Evolutionary conservation across 2,797 vertebrate genomes (phyloP), one percentile per base, ranked within the genome.

Genomic region (Spea hammondii): DNA sequence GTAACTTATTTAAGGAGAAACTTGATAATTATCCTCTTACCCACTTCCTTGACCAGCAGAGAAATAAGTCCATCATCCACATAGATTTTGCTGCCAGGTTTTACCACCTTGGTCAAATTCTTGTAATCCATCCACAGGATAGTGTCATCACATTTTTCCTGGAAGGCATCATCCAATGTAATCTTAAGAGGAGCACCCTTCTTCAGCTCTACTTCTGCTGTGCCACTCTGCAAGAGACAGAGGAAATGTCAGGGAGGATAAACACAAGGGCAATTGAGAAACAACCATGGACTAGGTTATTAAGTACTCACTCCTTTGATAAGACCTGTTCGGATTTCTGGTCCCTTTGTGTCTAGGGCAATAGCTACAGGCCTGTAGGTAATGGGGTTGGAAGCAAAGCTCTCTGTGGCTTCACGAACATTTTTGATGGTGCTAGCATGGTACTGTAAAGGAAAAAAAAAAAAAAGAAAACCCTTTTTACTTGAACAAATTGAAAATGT

Each of bases 51-150:
- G 82, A 99, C 97, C 85, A 91, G 87, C 71, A 99, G 92, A 12
- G 96, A 98, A 82, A 99, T 94, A n/a, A 99, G 96, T 4, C 97
- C 98, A 0, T 99, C 97, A 0, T 99, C 98, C 54, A 99, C 95
- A 0, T 95, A 99, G 88, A 99, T 91, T 86, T 97, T 98, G 89
- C 95, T 96, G 86, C 95, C 97, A 49, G 93, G 0, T 0, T 96
- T 92, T n/a, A 99, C 92, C 79, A 99, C 97, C 50, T 94, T 95
- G 84, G 70, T 93, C 72, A 99, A 93, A 85, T 98, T 98, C 91
- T 99, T 99, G 86, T 99, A 99, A 90, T 99, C 98, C 6, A 99
- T 10, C 97, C 98, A 99, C 70, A 99, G 91, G 1, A 88, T 47
- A 0, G 93, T 88, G 0, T 98, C 97, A 0, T 95, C 93, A 0